Conservation (phyloP, 1,140 invertebrate genomes). For the Tetragonula clypearis region DNA sequence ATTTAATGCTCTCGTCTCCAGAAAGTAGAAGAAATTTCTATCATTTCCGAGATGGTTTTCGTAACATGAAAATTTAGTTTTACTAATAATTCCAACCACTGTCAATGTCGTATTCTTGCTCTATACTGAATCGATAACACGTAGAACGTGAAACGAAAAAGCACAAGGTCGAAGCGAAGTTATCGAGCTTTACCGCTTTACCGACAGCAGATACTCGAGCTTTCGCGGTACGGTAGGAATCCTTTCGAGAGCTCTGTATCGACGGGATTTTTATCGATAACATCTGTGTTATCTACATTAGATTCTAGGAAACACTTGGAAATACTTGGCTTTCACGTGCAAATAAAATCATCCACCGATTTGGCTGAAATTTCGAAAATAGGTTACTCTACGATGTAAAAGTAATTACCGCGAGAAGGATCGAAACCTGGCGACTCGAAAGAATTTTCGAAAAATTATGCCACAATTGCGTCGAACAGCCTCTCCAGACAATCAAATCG, state of each 20-base stretch:
- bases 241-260: slow-evolving; percentile 8
- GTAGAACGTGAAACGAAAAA: not conserved
- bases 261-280: slow-evolving; percentile 13
- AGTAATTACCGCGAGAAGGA: no score
- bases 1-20: not conserved
- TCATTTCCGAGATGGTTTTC: not conserved
- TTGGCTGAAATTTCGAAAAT: no score
- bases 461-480: no score
- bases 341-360: not conserved
- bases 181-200: slow-evolving; percentile 24
- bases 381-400: no score
- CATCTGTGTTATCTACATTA: not conserved
- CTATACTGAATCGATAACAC: not conserved
- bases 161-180: slow-evolving; percentile 8
- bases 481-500: no score
- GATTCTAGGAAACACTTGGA: no score
- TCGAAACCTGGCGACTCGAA: no score
- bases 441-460: no score
- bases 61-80: not conserved
- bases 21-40: not conserved
- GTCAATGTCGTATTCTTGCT: not conserved
- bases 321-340: not conserved
- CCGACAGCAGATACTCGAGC: slow-evolving; percentile 49
- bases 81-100: not conserved
- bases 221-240: not conserved